Percentiles rank a stretch among this genome's conserved stretches.
Conservation (phyloP, 1,140 invertebrate species). For the Homarus americanus region DNA sequence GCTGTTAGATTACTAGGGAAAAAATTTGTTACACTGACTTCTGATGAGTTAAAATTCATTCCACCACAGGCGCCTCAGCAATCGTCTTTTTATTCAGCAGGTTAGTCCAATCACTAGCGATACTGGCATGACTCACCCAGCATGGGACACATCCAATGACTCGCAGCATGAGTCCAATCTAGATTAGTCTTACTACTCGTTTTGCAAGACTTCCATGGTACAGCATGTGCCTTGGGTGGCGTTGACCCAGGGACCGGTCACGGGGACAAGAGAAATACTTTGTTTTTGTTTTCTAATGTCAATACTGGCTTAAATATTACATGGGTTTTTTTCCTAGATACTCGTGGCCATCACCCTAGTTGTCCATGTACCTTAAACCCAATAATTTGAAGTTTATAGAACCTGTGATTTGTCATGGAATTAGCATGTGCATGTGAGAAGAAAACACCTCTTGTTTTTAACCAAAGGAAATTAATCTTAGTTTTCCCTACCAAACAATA, state of each 20-base stretch:
- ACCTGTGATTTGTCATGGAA: neutral
- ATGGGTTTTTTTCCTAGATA: too few relatives aligned
- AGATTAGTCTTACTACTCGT: constrained; percentile 1
- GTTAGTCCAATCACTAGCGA: constrained; percentile 31
- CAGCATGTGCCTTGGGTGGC: neutral
- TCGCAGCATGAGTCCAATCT: constrained; percentile 25
- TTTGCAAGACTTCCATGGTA: neutral
- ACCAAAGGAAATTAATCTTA: too few relatives aligned
- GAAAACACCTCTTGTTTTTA: too few relatives aligned
- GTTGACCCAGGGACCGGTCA: neutral
- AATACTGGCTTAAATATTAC: too few relatives aligned
- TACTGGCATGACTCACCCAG: constrained; percentile 38
- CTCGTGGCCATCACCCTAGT: too few relatives aligned
- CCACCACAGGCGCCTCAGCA: constrained; percentile 51
- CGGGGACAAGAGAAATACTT: too few relatives aligned
- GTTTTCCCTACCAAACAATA: too few relatives aligned
- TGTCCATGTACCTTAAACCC: neutral
- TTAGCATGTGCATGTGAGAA: neutral
- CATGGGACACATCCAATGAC: constrained; percentile 27
- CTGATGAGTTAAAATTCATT: constrained; percentile 39
- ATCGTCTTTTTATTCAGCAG: constrained; percentile 54
- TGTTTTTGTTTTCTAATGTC: too few relatives aligned
- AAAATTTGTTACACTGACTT: neutral
- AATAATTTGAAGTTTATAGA: neutral
- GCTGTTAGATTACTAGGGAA: neutral